Base-by-base conservation (phyloP, 2,797 vertebrate genomes). In the Parotocinclus haroldoi region DNA sequence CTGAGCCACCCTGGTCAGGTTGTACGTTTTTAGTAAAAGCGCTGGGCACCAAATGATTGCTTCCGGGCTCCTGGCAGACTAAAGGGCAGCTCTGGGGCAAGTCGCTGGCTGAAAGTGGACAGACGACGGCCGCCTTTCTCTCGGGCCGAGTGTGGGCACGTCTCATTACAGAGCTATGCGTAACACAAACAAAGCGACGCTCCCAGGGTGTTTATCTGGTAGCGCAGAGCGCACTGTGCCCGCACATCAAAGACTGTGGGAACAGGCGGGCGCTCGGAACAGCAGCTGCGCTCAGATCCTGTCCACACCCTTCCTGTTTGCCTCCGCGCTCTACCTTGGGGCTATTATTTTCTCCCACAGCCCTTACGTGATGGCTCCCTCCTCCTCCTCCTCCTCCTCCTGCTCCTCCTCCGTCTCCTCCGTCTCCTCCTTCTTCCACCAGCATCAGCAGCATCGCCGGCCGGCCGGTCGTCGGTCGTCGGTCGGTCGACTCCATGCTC, bases 231-330 rank as follows among this genome's bases (percentile, higher is more conserved):
- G 80, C 84, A 38, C 17, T 80, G 77, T 88, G 85, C 88, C 85
- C 78, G 7, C 77, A 86, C 84, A 92, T 91, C 91, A 92, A 92
- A 91, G 90, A 82, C 74, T 81, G 83, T 87, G 87, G 85, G 89
- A 92, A 91, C 86, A 88, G 90, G 88, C 83, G 73, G 83, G 82
- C 63, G 78, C 78, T 86, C 84, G 76, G 82, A 79, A 72, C 78
- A 81, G 88, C 90, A 89, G 89, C 89, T 87, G 87, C 76, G 40
- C 87, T 87, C 75, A 85, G 83, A 91, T 90, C 89, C 90, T 90
- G 88, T 88, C 87, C 89, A 91, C 91, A 85, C 92, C 92, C 92
- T 92, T 93, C 92, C 92, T 92, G 90, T 89, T 90, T 84, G 84
- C 75, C 70, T 81, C 76, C 73, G 81, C 1, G 40, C 40, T 42